phyloP scores from a whole-genome alignment of 2,888 invertebrate genomes.

The Dolichomitus sp. region DNA sequence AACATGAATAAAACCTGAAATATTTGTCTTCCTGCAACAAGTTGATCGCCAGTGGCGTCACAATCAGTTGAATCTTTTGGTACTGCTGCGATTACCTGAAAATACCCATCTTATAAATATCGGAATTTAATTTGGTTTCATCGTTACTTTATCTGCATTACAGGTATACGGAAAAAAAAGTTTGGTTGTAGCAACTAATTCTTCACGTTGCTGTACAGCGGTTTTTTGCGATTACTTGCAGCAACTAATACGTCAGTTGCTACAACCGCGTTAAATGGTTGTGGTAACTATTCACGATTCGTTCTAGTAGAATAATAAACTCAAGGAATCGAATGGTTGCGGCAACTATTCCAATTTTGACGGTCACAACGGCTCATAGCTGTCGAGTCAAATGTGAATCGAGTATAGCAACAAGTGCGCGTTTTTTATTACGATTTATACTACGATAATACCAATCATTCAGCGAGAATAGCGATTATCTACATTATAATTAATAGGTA shows the following conservation, averaged over 20 bases:
- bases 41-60: background rate
- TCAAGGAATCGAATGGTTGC: too few relatives aligned
- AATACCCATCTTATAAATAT: background rate
- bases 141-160: background rate
- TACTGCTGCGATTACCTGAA: background rate
- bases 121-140: background rate
- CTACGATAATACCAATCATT: too few relatives aligned
- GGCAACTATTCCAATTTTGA: too few relatives aligned
- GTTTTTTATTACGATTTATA: too few relatives aligned
- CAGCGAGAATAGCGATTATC: too few relatives aligned
- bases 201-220: background rate
- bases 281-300: background rate
- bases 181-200: too few relatives aligned
- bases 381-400: too few relatives aligned
- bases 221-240: background rate
- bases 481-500: background rate
- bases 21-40: background rate
- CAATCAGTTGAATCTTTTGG: background rate
- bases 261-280: background rate
- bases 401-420: too few relatives aligned
- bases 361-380: too few relatives aligned
- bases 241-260: background rate
- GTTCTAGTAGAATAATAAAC: background rate
- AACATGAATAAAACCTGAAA: conserved; percentile 1
- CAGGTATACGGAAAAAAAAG: background rate